These are phyloP conservation scores for Opisthograptis luteolata DNA, from an alignment of 2,888 invertebrate species.

Conservation along the genomic window DNA sequence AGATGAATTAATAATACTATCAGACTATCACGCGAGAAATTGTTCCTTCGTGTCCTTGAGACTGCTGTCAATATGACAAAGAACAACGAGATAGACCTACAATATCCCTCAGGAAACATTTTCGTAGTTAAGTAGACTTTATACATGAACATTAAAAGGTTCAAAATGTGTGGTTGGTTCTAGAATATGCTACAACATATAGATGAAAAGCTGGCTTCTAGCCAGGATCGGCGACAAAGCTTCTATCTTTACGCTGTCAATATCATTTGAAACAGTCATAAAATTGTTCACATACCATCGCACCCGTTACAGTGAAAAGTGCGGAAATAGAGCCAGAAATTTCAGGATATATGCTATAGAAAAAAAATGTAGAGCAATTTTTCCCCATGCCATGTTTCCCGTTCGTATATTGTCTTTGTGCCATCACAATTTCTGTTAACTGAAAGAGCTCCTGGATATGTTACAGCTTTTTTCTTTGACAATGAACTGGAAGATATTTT, in stretches of 20 bases:
- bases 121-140: constrained; percentile 25
- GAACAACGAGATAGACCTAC: constrained; percentile 18
- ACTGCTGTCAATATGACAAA: constrained; percentile 28
- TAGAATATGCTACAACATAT: constrained; percentile 40
- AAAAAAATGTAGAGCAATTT: too few species aligned
- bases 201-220: constrained; percentile 52
- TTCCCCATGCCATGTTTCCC: too few species aligned
- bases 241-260: constrained; percentile 58
- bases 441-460: background rate
- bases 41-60: constrained; percentile 31
- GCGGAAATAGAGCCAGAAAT: constrained; percentile 24
- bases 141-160: constrained; percentile 31
- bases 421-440: background rate
- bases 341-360: constrained; percentile 27
- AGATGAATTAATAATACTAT: constrained; percentile 33
- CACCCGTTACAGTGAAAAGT: constrained; percentile 39
- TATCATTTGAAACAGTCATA: constrained; percentile 55
- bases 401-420: constrained; percentile 9
- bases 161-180: constrained; percentile 25
- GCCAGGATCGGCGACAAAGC: constrained; percentile 63
- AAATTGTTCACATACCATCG: constrained; percentile 40
- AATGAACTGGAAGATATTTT: background rate
- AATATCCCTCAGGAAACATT: background rate
- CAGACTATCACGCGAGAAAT: constrained; percentile 33
- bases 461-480: background rate